A percentile compares a stretch with the other conserved stretches of the same genome.
Conservation (phyloP, 2,888 invertebrate species). For the Tortricodes alternella region DNA sequence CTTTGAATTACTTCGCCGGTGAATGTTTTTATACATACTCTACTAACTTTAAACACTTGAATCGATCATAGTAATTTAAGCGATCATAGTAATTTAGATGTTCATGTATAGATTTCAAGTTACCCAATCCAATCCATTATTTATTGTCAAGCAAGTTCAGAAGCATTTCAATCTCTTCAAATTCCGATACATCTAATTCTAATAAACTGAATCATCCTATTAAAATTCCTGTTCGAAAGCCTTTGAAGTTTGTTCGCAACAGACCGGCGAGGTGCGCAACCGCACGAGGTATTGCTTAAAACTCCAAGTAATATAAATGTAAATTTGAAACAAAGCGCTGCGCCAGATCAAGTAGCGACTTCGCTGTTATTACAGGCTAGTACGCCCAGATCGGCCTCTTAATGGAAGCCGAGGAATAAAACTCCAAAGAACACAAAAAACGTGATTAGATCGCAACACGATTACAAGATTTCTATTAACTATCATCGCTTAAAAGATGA, state of each 20-base stretch:
- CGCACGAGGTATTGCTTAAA: slow-evolving; percentile 53
- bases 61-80: too few species aligned
- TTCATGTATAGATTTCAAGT: too few species aligned
- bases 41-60: too few species aligned
- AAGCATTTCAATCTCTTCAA: slow-evolving; percentile 5
- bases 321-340: slow-evolving; percentile 54
- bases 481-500: too few species aligned
- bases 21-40: too few species aligned
- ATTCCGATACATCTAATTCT: slow-evolving; percentile 20
- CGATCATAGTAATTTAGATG: too few species aligned
- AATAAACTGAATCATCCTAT: slow-evolving; percentile 25
- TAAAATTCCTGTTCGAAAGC: slow-evolving; percentile 17
- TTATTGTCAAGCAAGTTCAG: too few species aligned
- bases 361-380: slow-evolving; percentile 42
- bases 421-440: background rate
- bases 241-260: slow-evolving; percentile 26
- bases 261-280: slow-evolving; percentile 14
- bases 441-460: background rate
- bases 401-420: slow-evolving; percentile 13
- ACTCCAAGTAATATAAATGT: slow-evolving; percentile 65
- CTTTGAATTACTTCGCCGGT: too few species aligned
- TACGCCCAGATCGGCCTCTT: slow-evolving; percentile 3
- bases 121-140: too few species aligned
- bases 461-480: too few species aligned
- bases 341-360: slow-evolving; percentile 47